Evolutionary conservation across 2,113 vertebrate species (phyloP), one percentile per base, ranked within the genome.

Genomic region (Lanius collurio): DNA sequence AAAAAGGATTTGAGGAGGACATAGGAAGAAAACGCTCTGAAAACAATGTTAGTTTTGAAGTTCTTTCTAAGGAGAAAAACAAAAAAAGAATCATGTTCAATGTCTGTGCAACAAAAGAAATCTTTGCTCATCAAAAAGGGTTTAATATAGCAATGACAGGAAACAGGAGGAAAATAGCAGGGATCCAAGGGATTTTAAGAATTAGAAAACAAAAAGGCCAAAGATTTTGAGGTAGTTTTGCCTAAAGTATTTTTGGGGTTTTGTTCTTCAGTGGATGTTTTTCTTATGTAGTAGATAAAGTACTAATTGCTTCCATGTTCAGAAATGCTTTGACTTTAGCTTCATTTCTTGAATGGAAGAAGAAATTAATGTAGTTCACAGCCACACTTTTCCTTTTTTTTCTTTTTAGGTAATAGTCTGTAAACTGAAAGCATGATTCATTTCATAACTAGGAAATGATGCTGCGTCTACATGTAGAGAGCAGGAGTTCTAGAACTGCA

Each of bases 401-500:
- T 35, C 41, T 17, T 56, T 39, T 35, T 33, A 62, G 3, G 15
- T 75, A 96, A 41, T 12, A 27, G 16, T 37, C 26, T 86, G 44
- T 60, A 78, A 30, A 90, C 89, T 89, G 57, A 83, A 94, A 94
- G 3, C 30, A 59, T 79, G 53, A 90, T 93, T 96, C 65, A 94
- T 91, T 92, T 94, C 39, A 69, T 56, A 91, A 87, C 14, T 80
- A 75, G 53, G 71, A 94, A 94, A 80, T 73, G 39, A 69, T 94
- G 52, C 15, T 93, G 47, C 27, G 47, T 17, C 37, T 93, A 56
- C 17, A 56, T 17, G 39, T 62, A 86, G 28, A 87, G 55, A 91
- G 47, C 59, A 83, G 50, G n/a, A 73, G 24, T 4, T 91, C 35
- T 79, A 83, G 59, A 60, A 22, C 15, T 69, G 23, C n/a, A 33